These are phyloP conservation scores for Gandaritis pyraliata DNA, from an alignment of 2,888 invertebrate genomes.

Conservation along the genomic window DNA sequence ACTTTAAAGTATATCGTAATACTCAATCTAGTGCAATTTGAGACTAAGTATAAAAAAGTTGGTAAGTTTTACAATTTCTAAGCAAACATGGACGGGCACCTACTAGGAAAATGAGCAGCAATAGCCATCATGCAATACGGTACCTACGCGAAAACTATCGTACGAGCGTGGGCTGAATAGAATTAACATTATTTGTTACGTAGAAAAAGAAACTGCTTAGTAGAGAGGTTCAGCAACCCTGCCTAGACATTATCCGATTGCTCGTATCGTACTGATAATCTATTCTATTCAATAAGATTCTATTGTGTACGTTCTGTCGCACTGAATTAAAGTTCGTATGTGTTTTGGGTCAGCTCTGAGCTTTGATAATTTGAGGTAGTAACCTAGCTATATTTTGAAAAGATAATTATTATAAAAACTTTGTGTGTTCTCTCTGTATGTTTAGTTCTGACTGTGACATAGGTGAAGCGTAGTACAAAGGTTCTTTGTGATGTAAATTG, in stretches of 20 bases:
- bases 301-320: slow-evolving; percentile 30
- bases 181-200: slow-evolving; percentile 33
- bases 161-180: slow-evolving; percentile 31
- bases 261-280: slow-evolving; percentile 26
- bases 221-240: slow-evolving; percentile 27
- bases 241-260: slow-evolving; percentile 30
- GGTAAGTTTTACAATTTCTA: not conserved
- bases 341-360: slow-evolving; percentile 6
- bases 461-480: too few relatives aligned
- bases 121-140: slow-evolving; percentile 16
- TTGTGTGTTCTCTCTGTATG: not conserved
- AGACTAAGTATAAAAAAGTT: not conserved
- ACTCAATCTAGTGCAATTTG: too few relatives aligned
- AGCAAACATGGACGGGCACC: slow-evolving; percentile 9
- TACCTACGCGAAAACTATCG: slow-evolving; percentile 30
- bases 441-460: too few relatives aligned
- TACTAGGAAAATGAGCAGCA: slow-evolving; percentile 16
- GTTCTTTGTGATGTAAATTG: too few relatives aligned
- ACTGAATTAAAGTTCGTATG: slow-evolving; percentile 18
- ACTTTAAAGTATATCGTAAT: too few relatives aligned
- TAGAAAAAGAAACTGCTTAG: slow-evolving; percentile 32
- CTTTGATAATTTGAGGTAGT: slow-evolving; percentile 11
- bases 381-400: not conserved
- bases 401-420: not conserved
- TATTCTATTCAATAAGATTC: slow-evolving; percentile 31